Evolutionary conservation across 2,888 invertebrate genomes (phyloP), one percentile per base, ranked within the genome.

Genomic region (Agonopterix arenella): DNA sequence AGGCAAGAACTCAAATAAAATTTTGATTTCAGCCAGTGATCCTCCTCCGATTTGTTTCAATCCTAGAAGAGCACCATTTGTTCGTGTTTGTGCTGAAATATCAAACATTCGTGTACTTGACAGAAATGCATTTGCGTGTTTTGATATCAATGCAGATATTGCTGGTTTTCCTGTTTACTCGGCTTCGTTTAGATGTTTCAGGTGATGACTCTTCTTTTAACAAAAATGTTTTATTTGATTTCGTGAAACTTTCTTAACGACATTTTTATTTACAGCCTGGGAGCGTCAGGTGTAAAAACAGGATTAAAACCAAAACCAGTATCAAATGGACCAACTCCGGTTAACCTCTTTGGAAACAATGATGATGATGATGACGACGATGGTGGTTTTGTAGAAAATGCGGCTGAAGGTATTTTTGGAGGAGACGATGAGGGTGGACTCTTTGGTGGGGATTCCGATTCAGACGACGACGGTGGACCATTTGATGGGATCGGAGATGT

Each of bases 101-200:
- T 94, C 94, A 52, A 95, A 96, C 66, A 93, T 96, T 57, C 94
- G 94, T 69, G 93, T 96, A 62, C 90, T 94, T 58, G 94, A 95
- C 36, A 90, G 93, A 53, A 96, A 96, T 69, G 92, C 95, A 56
- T 95, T 95, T 64, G 91, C 95, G 38, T 96, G 96, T 70, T 84
- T 96, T 61, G 93, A 92, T 64, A 91, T 95, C 65, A 93, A 94
- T 56, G 95, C 93, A 1, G 90, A 90, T 55, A 90, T 92, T 54
- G 91, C 84, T 44, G 91, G 90, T 9, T 92, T 90, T 56, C 88
- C 90, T 44, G 65, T 92, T 51, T 91, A 92, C 56, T 90, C 91
- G 11, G 88, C 92, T 68, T 84, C 88, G 8, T 90, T 89, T 53
- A 82, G 83, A 70, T 90, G 90, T 64, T 88, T 90, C 56, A 85